Evolutionary conservation across 2,888 invertebrate genomes (phyloP), one percentile per base, ranked within the genome.

Genomic region (Philereme transversata): DNA sequence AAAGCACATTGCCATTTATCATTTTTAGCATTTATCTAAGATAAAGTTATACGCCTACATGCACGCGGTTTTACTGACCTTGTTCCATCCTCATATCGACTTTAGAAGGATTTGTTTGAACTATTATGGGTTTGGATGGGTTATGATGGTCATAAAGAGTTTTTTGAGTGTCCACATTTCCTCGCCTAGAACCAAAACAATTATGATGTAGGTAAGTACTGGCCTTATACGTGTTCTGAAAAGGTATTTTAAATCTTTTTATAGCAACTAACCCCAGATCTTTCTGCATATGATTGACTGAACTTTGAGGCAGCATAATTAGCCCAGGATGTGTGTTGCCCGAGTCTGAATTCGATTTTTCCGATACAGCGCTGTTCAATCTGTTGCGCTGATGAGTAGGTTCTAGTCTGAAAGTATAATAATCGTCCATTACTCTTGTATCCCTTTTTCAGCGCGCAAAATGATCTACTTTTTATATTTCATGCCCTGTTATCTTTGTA

Each of bases 51-150:
- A 22, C 22, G 22, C 22, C 22, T 1, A 22, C 22, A 22, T 22
- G 22, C 22, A n/a, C 4, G 43, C 43, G n/a, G n/a, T n/a, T 41
- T 34, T 46, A 63, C 75, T 79, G 79, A 90, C 92, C 87, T 80
- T 88, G 77, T 69, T 91, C 91, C 85, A 90, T 82, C 74, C 91
- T 83, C 60, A 79, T 76, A 65, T 90, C 90, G 44, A 81, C 73
- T 83, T 89, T 89, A 48, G 82, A 79, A 51, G 87, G 83, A 78
- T 83, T 87, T 59, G 88, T 87, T 73, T 94, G 94, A 62, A 96
- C 94, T 69, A 96, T 93, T 66, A 96, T 96, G 22, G 96, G 96
- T 86, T 95, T 96, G 62, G 94, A 94, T 69, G 93, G 93, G 78
- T 91, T 92, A 44, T 93, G 89, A 69, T 88, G 87, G 65, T 91